A percentile compares a stretch with the other conserved stretches of the same genome.
These are phyloP conservation scores for Tauraco erythrolophus DNA, from an alignment of 2,113 vertebrate species.

Conservation along the genomic window DNA sequence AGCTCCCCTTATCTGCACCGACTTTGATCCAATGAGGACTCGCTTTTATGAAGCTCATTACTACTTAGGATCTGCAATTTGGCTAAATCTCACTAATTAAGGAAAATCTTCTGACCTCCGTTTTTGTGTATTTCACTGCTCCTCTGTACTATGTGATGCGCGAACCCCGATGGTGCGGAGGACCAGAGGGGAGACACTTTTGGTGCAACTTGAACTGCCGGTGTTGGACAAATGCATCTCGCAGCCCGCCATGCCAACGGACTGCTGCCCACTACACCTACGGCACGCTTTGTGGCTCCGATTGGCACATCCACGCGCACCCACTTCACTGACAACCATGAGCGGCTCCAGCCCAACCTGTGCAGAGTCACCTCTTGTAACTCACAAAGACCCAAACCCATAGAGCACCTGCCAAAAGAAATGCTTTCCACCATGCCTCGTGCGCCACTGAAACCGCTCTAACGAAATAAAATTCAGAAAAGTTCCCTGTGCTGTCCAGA, in stretches of 20 bases:
- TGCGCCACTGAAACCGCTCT: background rate
- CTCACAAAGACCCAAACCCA: background rate
- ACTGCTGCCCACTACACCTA: no score
- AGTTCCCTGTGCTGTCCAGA: background rate
- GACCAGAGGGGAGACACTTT: background rate
- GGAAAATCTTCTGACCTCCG: constrained; percentile 61
- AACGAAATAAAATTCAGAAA: background rate
- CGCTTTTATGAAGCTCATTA: constrained; percentile 76
- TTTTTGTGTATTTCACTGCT: background rate
- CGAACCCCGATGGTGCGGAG: background rate
- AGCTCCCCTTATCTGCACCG: constrained; percentile 81
- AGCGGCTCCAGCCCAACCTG: background rate
- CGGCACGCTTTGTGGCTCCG: rapidly evolving
- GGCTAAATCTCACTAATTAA: constrained; percentile 79
- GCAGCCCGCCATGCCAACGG: background rate
- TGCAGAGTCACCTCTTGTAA: background rate
- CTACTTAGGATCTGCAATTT: constrained; percentile 72
- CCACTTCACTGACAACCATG: no score
- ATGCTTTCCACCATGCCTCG: background rate
- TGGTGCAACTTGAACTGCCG: background rate
- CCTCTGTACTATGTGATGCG: background rate
- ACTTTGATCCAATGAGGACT: constrained; percentile 80
- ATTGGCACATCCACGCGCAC: rapidly evolving
- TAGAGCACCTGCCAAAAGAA: no score
- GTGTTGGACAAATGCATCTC: rapidly evolving